A percentile compares a stretch with the other conserved stretches of the same genome.
Conservation (phyloP, 2,888 invertebrate species). For the Bimastos eiseni region DNA sequence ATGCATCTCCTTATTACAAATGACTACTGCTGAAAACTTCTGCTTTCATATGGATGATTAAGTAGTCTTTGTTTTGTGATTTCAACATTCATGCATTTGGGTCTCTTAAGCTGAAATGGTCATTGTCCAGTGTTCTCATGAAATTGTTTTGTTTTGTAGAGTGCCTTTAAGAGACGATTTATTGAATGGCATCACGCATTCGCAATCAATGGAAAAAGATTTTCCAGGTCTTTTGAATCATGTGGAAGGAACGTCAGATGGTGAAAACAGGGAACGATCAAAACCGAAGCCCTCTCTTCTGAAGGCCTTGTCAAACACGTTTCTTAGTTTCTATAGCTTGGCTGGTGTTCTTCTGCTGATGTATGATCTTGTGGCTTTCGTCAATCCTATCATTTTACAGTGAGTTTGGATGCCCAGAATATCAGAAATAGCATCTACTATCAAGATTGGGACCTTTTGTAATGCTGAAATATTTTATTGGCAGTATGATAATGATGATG, state of each 20-base stretch:
- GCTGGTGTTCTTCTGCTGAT: constrained; percentile 33
- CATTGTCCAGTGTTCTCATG: no score
- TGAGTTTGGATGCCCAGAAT: constrained; percentile 24
- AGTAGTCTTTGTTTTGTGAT: background rate
- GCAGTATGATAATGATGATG: no score
- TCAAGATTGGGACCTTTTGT: background rate
- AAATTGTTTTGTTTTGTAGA: background rate
- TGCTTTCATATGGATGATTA: no score
- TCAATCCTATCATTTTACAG: constrained; percentile 40
- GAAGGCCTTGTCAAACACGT: constrained; percentile 31
- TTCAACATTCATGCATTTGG: background rate
- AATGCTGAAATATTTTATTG: background rate
- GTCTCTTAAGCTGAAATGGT: no score
- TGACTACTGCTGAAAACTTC: no score
- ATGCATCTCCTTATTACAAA: no score
- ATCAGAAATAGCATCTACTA: background rate
- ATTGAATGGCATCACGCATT: background rate
- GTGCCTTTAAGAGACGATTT: background rate
- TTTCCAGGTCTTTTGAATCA: background rate
- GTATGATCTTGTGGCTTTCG: constrained; percentile 31
- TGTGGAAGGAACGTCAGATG: background rate
- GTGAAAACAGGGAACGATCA: background rate
- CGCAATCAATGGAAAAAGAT: background rate
- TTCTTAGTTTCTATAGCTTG: constrained; percentile 16
- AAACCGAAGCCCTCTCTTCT: constrained; percentile 30